These are phyloP conservation scores for Trogon melanurus DNA, from an alignment of 2,113 vertebrate genomes.

Conservation along the genomic window DNA sequence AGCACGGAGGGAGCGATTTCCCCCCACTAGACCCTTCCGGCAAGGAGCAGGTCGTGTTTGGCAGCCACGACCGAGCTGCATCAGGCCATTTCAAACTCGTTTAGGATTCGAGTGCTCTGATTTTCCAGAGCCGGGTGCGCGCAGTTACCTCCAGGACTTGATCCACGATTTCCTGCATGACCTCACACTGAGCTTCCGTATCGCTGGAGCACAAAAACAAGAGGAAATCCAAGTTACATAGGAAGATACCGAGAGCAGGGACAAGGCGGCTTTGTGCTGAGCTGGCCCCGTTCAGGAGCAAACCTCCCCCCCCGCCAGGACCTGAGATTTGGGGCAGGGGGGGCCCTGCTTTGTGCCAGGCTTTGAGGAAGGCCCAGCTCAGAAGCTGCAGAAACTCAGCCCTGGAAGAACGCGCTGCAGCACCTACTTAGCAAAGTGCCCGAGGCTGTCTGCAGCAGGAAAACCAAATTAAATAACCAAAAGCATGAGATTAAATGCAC, in stretches of 20 bases:
- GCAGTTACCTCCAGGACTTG: conserved; percentile 90
- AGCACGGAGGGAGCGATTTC: rapidly evolving
- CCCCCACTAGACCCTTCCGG: background rate
- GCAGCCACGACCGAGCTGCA: rapidly evolving
- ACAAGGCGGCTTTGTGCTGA: background rate
- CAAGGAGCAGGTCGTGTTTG: background rate
- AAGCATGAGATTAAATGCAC: background rate
- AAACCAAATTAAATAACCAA: background rate
- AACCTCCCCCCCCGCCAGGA: background rate
- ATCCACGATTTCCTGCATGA: conserved; percentile 98
- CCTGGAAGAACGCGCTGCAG: background rate
- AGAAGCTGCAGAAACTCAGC: background rate
- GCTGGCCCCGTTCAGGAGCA: background rate
- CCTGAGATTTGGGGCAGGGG: background rate
- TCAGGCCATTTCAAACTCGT: rapidly evolving
- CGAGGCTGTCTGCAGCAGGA: background rate
- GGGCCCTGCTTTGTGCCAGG: background rate
- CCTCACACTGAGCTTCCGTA: conserved; percentile 93
- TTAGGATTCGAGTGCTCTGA: background rate
- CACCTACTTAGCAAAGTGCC: background rate
- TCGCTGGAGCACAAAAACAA: conserved; percentile 76
- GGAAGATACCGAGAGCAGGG: background rate
- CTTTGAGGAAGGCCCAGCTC: background rate
- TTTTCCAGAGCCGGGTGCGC: background rate
- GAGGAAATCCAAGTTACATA: conserved; percentile 25